Evolutionary conservation across 2,113 vertebrate genomes (phyloP), one percentile per base, ranked within the genome.

Genomic region (Lophura nycthemera): DNA sequence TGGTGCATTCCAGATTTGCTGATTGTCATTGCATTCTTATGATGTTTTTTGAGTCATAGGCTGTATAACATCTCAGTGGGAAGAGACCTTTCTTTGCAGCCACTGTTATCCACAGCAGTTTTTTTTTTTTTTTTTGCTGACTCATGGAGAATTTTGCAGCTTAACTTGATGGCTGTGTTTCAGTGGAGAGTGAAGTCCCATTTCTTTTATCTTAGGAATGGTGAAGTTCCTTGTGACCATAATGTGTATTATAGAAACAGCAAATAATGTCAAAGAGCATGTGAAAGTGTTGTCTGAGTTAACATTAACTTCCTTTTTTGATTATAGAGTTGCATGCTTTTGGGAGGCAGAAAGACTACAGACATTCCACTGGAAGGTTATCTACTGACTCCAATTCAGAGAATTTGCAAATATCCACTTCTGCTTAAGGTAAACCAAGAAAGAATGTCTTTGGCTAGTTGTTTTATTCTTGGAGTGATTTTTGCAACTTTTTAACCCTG

Each of bases 371-470:
- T 99, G 81, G 99, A 99, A 84, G 99, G 99, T 75, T 99, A 99
- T 97, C 98, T 99, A 74, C 98, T 99, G 67, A 98, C 98, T 52
- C 99, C 99, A 25, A 99, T 99, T 91, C 99, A 99, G 98, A 98
- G 99, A 96, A 99, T 99, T 97, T 99, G 99, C 98, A 99, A 99
- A 96, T 99, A 99, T 48, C 99, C 99, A 7, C 98, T 99, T 64
- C 98, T 99, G 47, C 98, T 99, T 36, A 99, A 99, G 99, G 99
- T 99, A 98, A 97, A 64, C 70, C 42, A 75, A 74, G 82, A 57
- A 91, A 86, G 47, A 75, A 61, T 83, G 83, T 93, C 52, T 85
- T 27, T 59, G 70, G 65, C 25, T 95, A 29, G 8, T n/a, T 63
- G 16, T 43, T 91, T 67, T 85, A 74, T 89, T 89, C 83, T 74